A percentile compares a stretch with the other conserved stretches of the same genome.
phyloP scores from a whole-genome alignment of 2,113 vertebrate genomes.

The Nestor notabilis region DNA sequence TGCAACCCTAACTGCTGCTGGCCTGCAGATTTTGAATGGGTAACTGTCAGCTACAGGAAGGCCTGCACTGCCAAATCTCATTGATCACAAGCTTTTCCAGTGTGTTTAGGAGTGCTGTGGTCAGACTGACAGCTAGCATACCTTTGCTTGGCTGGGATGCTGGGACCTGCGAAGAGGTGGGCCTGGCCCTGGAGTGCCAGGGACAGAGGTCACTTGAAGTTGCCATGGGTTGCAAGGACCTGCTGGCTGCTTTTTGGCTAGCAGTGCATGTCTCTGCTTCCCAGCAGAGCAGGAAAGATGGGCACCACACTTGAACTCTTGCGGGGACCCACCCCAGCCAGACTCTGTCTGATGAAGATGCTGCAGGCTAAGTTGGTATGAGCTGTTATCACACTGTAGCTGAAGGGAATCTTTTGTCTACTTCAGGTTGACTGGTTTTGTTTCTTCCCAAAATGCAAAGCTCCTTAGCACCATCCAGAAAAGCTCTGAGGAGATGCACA shows the following conservation, averaged over 20 bases:
- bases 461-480: background rate
- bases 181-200: accelerated
- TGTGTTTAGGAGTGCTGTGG: background rate
- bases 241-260: background rate
- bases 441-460: background rate
- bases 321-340: background rate
- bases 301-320: background rate
- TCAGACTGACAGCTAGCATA: background rate
- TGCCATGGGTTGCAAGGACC: background rate
- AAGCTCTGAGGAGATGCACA: background rate
- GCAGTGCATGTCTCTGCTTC: background rate
- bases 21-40: background rate
- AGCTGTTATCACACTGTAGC: background rate
- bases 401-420: background rate
- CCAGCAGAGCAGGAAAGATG: background rate
- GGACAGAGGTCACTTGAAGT: background rate
- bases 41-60: background rate
- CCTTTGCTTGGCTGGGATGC: background rate
- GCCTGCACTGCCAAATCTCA: background rate
- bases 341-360: background rate
- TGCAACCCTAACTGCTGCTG: background rate
- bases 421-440: background rate
- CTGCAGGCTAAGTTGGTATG: background rate
- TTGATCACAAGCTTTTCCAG: background rate
- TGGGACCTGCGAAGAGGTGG: background rate